A percentile compares a stretch with the other conserved stretches of the same genome.
These are phyloP conservation scores for Halotydeus destructor DNA, from an alignment of 1,140 invertebrate genomes.

Conservation along the genomic window DNA sequence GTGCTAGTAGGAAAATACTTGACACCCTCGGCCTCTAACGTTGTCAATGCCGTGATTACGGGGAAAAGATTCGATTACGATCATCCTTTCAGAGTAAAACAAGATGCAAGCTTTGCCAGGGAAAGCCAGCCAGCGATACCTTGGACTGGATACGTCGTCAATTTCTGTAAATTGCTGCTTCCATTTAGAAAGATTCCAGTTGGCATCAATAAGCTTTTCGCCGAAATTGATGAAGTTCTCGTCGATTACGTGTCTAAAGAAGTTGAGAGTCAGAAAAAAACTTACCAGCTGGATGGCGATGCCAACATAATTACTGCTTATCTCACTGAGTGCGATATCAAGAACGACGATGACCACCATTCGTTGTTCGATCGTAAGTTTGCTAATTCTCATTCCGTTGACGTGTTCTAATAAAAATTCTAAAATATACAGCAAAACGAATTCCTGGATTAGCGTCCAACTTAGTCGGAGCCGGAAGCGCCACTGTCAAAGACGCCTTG, in stretches of 20 bases:
- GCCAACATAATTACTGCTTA: conserved; percentile 28
- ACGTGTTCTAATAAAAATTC: conserved; percentile 2
- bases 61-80: conserved; percentile 36
- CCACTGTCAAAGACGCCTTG: conserved; percentile 23
- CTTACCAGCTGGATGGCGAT: conserved; percentile 14
- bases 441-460: conserved; percentile 8
- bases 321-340: conserved; percentile 49
- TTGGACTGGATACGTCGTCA: not conserved
- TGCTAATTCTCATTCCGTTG: conserved; percentile 40
- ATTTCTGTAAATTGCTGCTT: too few species aligned
- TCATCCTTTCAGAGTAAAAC: conserved; percentile 36
- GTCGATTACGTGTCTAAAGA: conserved; percentile 2
- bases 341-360: conserved; percentile 19
- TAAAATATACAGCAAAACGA: not conserved
- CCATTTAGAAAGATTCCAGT: too few species aligned
- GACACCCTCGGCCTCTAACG: conserved; percentile 32
- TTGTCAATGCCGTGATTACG: conserved; percentile 66
- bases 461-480: conserved; percentile 21
- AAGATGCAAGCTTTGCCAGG: conserved; percentile 47
- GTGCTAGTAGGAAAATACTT: conserved; percentile 11
- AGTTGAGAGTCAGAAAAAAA: not conserved
- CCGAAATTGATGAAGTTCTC: not conserved
- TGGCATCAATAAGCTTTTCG: conserved; percentile 34
- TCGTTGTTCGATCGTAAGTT: conserved; percentile 25
- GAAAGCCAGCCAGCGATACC: too few species aligned